Percentiles rank a stretch among this genome's conserved stretches.
phyloP scores from a whole-genome alignment of 2,888 invertebrate genomes.

The Eupeodes luniger region DNA sequence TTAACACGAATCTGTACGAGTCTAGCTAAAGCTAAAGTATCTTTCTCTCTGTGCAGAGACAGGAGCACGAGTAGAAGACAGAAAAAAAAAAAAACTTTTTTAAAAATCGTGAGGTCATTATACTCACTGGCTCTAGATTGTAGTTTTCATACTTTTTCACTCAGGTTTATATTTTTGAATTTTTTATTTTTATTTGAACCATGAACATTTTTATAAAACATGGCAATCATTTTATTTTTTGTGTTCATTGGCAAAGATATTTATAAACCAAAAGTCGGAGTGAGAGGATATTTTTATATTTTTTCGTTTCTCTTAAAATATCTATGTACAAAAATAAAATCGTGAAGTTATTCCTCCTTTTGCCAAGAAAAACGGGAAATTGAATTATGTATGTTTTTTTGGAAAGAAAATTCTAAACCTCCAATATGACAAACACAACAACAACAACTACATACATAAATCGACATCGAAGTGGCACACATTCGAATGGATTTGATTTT shows the following conservation, averaged over 20 bases:
- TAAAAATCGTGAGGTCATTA: constrained; percentile 62
- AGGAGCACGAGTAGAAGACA: neutral
- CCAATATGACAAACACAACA: neutral
- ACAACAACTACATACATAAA: neutral
- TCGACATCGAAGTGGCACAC: constrained; percentile 40
- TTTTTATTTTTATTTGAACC: neutral
- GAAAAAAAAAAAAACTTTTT: constrained; percentile 22
- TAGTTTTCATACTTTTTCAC: constrained; percentile 51
- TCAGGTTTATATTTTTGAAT: neutral
- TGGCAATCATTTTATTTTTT: constrained; percentile 44
- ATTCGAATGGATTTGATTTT: constrained; percentile 17
- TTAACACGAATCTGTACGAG: constrained; percentile 3
- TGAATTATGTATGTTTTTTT: constrained; percentile 12
- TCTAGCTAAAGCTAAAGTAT: neutral
- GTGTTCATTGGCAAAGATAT: constrained; percentile 41
- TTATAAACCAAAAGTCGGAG: neutral
- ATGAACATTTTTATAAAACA: constrained; percentile 6
- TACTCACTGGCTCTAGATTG: constrained; percentile 52
- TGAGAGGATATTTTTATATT: constrained; percentile 33
- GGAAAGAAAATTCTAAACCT: constrained; percentile 31
- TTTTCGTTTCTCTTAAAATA: neutral
- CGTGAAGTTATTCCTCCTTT: constrained; percentile 25
- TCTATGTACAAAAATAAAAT: neutral
- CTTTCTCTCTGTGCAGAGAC: neutral
- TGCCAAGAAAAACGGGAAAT: constrained; percentile 10